A percentile compares a stretch with the other conserved stretches of the same genome.
Evolutionary conservation across 2,888 invertebrate genomes (phyloP).

Genomic region (Callimorpha dominula): DNA sequence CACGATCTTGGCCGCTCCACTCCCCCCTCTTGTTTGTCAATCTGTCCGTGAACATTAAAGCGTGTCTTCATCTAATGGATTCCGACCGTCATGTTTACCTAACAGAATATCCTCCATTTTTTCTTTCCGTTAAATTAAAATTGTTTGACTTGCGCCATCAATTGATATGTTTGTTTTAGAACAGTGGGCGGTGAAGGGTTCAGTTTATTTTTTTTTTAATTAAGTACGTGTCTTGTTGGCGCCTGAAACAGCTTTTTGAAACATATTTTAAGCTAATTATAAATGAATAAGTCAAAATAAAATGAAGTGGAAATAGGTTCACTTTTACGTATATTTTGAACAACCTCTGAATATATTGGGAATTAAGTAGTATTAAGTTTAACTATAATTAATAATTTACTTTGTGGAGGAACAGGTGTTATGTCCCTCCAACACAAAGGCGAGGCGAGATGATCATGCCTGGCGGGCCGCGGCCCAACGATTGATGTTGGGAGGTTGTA

Average conservation of each 20-base stretch:
- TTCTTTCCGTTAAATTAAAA: conserved; percentile 52
- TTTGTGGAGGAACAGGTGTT: too few relatives aligned
- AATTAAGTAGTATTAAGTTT: too few relatives aligned
- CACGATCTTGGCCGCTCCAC: conserved; percentile 5
- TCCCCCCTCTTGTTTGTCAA: conserved; percentile 62
- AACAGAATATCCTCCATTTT: conserved; percentile 51
- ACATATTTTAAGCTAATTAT: not conserved
- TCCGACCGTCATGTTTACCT: conserved; percentile 65
- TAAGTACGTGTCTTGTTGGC: conserved; percentile 27
- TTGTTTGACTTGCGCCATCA: conserved; percentile 49
- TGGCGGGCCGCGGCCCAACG: too few relatives aligned
- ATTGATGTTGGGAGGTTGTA: too few relatives aligned
- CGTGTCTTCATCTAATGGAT: conserved; percentile 74
- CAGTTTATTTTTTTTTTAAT: conserved; percentile 30
- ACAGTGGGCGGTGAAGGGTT: conserved; percentile 45
- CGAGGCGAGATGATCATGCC: too few relatives aligned
- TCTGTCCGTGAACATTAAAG: conserved; percentile 63
- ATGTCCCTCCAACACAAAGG: too few relatives aligned
- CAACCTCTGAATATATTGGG: too few relatives aligned
- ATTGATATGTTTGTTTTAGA: conserved; percentile 56
- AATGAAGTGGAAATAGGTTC: too few relatives aligned
- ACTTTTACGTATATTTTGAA: too few relatives aligned
- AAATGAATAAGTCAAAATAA: too few relatives aligned
- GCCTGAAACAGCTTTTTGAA: conserved; percentile 20
- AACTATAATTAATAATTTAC: too few relatives aligned